Conservation (phyloP, 37 sponge, comb jelly and placozoan genomes). For the Aphrocallistes beatrix region DNA sequence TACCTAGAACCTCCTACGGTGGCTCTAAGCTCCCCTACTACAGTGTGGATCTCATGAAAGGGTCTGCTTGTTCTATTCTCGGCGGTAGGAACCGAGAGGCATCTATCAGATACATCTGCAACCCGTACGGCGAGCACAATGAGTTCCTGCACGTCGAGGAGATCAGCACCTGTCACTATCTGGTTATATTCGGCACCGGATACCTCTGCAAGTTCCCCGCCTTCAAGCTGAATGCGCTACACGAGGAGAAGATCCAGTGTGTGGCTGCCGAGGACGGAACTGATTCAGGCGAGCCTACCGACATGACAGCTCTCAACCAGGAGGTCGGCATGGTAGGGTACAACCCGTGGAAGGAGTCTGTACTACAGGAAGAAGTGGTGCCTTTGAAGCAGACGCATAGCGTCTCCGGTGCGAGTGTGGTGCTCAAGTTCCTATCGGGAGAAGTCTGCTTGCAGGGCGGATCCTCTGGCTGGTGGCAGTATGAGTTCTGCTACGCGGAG, state of each 20-base stretch:
- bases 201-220: neutral
- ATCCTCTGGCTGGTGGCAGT: conserved; percentile 54
- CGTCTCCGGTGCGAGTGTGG: neutral
- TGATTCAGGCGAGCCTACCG: neutral
- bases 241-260: neutral
- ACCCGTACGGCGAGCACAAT: conserved; percentile 34
- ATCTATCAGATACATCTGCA: conserved; percentile 46
- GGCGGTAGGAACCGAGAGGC: conserved; percentile 22
- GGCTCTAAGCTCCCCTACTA: conserved; percentile 51
- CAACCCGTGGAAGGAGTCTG: neutral
- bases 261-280: neutral
- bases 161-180: neutral
- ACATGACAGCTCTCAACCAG: neutral
- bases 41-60: conserved; percentile 33
- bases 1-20: conserved; percentile 33
- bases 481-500: conserved; percentile 49
- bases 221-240: neutral
- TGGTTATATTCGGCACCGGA: neutral
- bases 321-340: neutral
- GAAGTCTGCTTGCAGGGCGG: conserved; percentile 35
- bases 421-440: conserved; percentile 19
- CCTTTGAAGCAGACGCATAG: neutral
- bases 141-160: conserved; percentile 18
- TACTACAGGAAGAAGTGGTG: neutral
- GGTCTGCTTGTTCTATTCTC: conserved; percentile 55